Evolutionary conservation across 2,797 vertebrate genomes (phyloP), one percentile per base, ranked within the genome.

Genomic region (Caiman crocodilus): DNA sequence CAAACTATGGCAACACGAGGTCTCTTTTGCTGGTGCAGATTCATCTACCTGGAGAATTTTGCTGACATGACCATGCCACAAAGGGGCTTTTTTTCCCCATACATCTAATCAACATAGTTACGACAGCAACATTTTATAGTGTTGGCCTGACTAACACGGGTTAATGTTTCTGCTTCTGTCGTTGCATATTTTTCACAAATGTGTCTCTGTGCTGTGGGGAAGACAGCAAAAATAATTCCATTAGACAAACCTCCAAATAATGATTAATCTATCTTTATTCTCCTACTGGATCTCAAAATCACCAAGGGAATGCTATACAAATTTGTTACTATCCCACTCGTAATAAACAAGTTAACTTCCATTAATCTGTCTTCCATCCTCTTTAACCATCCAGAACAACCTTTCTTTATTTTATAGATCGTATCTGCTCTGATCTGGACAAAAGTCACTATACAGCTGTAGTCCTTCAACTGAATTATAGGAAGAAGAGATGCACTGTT

Each of bases 391-490:
- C 92, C 90, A 95, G 94, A 92, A 90, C 6, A 86, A 95, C 88
- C 87, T 95, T 96, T 94, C 93, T 98, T 97, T 97, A 97, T 97
- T 97, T 97, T 97, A 97, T 95, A 97, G 91, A 97, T 97, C 96
- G 95, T 79, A 86, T 95, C 92, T 93, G 93, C 93, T 96, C 95
- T 96, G 96, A 87, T 97, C 84, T 79, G 97, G 94, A 98, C 97
- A 98, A 98, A 97, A 97, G 95, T 97, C 96, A 97, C 91, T 96
- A 96, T 76, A 96, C 96, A 94, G 94, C 96, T 96, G 97, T 94
- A 96, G 96, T 94, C 95, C 87, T 92, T 92, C 91, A 92, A 76
- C 0, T 95, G 91, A 96, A 97, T 95, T 89, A 94, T 94, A 94
- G 92, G 42, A 50, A 50, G 42, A 50, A 50, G 42, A 50, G 42